phyloP scores from a whole-genome alignment of 2,113 vertebrate species.

The Forbesichthys papilliferus region DNA sequence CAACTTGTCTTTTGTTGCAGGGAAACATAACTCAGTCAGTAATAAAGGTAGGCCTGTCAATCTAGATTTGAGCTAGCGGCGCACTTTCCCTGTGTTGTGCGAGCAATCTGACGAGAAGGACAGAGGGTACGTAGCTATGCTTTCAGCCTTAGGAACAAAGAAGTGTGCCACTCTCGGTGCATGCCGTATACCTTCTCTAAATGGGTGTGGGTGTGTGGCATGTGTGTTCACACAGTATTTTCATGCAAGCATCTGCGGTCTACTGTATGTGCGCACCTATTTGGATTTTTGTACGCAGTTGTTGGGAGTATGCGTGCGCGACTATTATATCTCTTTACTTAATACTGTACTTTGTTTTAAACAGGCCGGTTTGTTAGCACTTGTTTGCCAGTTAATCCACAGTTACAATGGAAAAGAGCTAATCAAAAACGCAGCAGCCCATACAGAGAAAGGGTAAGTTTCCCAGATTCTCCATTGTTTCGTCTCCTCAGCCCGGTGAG shows the following conservation, averaged over 20 bases:
- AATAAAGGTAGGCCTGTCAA: slow-evolving; percentile 75
- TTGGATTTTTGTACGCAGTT: not conserved
- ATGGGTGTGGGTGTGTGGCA: slow-evolving; percentile 17
- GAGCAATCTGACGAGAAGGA: slow-evolving; percentile 57
- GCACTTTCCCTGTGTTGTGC: slow-evolving; percentile 57
- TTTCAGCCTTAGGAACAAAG: slow-evolving; percentile 60
- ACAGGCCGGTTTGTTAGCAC: slow-evolving; percentile 9
- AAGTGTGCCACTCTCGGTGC: slow-evolving; percentile 38
- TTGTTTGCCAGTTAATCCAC: slow-evolving; percentile 15
- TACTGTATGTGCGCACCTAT: slow-evolving; percentile 9
- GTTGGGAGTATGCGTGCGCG: slow-evolving; percentile 5
- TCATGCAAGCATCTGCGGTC: slow-evolving; percentile 13
- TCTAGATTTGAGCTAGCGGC: slow-evolving; percentile 65
- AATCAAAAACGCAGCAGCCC: slow-evolving; percentile 21
- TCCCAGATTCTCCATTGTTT: slow-evolving; percentile 45
- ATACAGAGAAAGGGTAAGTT: slow-evolving; percentile 36
- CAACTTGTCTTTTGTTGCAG: slow-evolving; percentile 50
- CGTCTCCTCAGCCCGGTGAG: slow-evolving; percentile 36
- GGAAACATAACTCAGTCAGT: slow-evolving; percentile 70
- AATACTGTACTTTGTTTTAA: slow-evolving; percentile 25
- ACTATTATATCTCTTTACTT: slow-evolving; percentile 21
- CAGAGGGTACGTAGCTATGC: slow-evolving; percentile 27
- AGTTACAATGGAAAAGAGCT: slow-evolving; percentile 21
- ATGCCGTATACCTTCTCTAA: slow-evolving; percentile 37
- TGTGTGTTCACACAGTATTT: slow-evolving; percentile 25